phyloP scores from a whole-genome alignment of 2,797 vertebrate species.

The Argentina silus region DNA sequence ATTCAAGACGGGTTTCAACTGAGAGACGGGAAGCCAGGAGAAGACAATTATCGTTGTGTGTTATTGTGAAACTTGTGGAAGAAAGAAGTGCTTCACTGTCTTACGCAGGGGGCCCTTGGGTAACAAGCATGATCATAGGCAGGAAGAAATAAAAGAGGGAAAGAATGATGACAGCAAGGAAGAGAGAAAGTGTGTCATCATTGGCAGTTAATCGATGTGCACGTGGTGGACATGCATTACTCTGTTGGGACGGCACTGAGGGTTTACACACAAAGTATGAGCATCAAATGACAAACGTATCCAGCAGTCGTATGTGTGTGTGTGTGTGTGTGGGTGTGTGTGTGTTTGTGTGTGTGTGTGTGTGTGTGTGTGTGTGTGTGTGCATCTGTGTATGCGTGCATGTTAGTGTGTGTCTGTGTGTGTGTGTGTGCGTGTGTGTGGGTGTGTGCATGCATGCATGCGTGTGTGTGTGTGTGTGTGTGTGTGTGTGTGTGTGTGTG shows the following conservation, averaged over 20 bases:
- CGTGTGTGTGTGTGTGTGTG: too few species aligned
- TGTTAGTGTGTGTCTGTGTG: too few species aligned
- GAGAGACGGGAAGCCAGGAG: constrained; percentile 11
- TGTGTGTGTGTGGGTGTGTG: constrained; percentile 11
- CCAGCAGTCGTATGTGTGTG: constrained; percentile 7
- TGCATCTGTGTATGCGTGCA: too few species aligned
- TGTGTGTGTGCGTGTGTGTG: too few species aligned
- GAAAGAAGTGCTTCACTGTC: constrained; percentile 9
- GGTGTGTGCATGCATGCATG: too few species aligned
- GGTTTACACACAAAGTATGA: constrained; percentile 40
- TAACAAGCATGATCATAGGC: constrained; percentile 16
- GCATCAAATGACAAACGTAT: constrained; percentile 40
- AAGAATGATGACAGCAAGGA: constrained; percentile 2
- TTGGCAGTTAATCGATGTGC: constrained; percentile 25
- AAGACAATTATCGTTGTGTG: constrained; percentile 35
- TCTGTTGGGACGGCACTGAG: constrained; percentile 40
- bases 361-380: constrained; percentile 19
- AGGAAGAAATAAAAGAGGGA: constrained; percentile 18
- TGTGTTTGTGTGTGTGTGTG: constrained; percentile 24
- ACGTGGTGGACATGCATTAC: constrained; percentile 39
- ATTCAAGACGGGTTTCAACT: constrained; percentile 3
- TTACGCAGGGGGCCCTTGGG: constrained; percentile 24
- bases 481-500: constrained; percentile 22
- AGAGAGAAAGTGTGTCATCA: constrained; percentile 3
- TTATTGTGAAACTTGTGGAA: constrained; percentile 35